These are phyloP conservation scores for Malacoctenus gilli DNA, from an alignment of 2,797 vertebrate species.

Conservation along the genomic window DNA sequence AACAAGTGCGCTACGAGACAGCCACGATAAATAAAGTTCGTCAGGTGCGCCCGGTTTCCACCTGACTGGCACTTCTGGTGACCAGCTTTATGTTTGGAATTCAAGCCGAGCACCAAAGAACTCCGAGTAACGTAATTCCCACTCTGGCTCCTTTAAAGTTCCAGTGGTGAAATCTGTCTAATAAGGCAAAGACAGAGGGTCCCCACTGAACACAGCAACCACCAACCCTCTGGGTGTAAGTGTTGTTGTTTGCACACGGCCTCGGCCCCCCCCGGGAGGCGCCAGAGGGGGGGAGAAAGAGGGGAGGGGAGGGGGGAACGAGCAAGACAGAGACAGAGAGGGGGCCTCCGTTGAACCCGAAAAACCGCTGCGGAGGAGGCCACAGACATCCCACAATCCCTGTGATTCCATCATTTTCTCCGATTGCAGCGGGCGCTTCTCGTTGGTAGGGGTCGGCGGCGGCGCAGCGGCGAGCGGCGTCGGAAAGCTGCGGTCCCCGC, in stretches of 20 bases:
- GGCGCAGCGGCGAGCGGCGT: constrained; percentile 59
- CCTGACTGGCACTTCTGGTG: neutral
- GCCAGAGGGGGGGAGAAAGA: constrained; percentile 38
- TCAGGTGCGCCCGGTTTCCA: constrained; percentile 2
- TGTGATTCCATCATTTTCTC: constrained; percentile 75
- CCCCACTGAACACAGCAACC: constrained; percentile 41
- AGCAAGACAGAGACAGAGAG: constrained; percentile 47
- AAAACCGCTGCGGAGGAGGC: constrained; percentile 50
- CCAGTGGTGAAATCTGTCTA: constrained; percentile 36
- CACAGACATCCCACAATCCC: constrained; percentile 74
- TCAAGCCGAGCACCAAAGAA: constrained; percentile 11
- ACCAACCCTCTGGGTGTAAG: constrained; percentile 55
- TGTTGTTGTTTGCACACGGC: constrained; percentile 66
- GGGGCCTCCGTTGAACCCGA: constrained; percentile 38
- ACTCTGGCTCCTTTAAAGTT: constrained; percentile 33
- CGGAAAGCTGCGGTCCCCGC: constrained; percentile 69
- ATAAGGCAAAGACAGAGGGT: constrained; percentile 56
- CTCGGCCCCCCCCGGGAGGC: too few species aligned
- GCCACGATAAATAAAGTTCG: constrained; percentile 12
- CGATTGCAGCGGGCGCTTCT: constrained; percentile 54
- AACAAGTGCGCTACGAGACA: constrained; percentile 17
- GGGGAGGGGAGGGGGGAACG: constrained; percentile 25
- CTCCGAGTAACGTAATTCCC: constrained; percentile 24
- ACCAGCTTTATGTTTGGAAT: constrained; percentile 10
- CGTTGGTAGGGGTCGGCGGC: constrained; percentile 65